Conservation (phyloP, 2,888 invertebrate genomes). For the Scaptomyza parva region DNA sequence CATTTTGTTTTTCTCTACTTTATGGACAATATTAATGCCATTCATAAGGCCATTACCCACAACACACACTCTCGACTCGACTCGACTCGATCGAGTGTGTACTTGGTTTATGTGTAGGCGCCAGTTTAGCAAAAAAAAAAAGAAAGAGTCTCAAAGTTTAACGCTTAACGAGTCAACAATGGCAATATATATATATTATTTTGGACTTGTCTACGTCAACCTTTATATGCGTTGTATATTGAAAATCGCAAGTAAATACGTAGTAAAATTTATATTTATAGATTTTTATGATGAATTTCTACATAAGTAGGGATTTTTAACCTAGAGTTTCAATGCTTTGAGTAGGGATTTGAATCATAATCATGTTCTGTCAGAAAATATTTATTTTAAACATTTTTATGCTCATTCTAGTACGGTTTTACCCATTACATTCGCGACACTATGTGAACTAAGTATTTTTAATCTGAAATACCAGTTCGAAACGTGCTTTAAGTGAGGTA, state of each 20-base stretch:
- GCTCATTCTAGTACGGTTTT: too few relatives aligned
- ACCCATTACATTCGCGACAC: too few relatives aligned
- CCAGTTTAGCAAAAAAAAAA: slow-evolving; percentile 52
- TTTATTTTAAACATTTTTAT: not conserved
- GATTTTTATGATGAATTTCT: not conserved
- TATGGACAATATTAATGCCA: slow-evolving; percentile 54
- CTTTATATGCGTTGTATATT: slow-evolving; percentile 30
- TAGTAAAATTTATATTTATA: slow-evolving; percentile 5
- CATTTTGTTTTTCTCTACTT: slow-evolving; percentile 18
- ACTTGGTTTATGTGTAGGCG: slow-evolving; percentile 50
- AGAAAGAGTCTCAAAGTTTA: slow-evolving; percentile 6
- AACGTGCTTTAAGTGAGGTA: not conserved
- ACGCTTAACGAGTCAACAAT: slow-evolving; percentile 67
- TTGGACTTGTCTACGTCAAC: slow-evolving; percentile 5
- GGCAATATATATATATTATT: slow-evolving; percentile 1
- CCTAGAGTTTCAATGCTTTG: too few relatives aligned
- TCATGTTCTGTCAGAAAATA: not conserved
- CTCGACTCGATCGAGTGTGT: slow-evolving; percentile 7
- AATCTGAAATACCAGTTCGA: not conserved
- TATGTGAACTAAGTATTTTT: not conserved
- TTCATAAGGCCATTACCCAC: slow-evolving; percentile 58
- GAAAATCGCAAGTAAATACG: slow-evolving; percentile 5
- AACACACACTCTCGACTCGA: not conserved
- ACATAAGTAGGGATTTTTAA: not conserved
- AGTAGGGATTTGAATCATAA: too few relatives aligned